phyloP scores from a whole-genome alignment of 2,888 invertebrate species.

The Pasiphila rectangulata region DNA sequence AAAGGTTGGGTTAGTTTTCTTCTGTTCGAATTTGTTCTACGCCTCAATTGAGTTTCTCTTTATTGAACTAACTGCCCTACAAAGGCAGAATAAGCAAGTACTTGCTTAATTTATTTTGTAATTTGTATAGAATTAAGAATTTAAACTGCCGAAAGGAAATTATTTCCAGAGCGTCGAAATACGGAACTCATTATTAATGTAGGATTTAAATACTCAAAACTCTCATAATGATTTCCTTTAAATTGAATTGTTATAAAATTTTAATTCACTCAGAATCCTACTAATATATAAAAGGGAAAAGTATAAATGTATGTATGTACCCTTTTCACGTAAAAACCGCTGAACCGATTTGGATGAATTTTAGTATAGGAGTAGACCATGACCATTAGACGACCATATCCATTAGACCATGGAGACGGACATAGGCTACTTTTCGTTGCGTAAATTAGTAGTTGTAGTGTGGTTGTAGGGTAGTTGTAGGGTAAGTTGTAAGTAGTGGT shows the following conservation, averaged over 20 bases:
- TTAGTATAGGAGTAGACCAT: no score
- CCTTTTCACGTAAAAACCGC: no score
- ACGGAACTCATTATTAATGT: constrained; percentile 23
- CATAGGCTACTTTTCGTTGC: no score
- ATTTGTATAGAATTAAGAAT: constrained; percentile 5
- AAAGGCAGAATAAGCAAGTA: constrained; percentile 1
- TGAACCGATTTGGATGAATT: background rate
- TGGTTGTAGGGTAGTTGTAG: no score
- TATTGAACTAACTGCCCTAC: constrained; percentile 1
- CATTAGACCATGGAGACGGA: no score
- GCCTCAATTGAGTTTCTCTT: background rate
- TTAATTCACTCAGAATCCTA: constrained; percentile 35
- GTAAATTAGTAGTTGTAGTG: no score
- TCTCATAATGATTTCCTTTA: constrained; percentile 21
- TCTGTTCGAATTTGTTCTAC: background rate
- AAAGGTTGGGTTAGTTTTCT: background rate
- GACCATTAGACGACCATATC: no score
- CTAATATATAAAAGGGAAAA: no score
- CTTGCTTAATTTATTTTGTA: constrained; percentile 3
- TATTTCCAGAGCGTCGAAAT: constrained; percentile 10
- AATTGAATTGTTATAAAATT: constrained; percentile 36
- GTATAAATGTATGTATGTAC: no score
- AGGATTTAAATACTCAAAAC: constrained; percentile 25
- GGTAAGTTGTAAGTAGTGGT: no score
- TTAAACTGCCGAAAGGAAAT: constrained; percentile 7